Percentiles rank a stretch among this genome's conserved stretches.
Evolutionary conservation across 2,888 invertebrate genomes (phyloP).

Genomic region (Lottia scabra): DNA sequence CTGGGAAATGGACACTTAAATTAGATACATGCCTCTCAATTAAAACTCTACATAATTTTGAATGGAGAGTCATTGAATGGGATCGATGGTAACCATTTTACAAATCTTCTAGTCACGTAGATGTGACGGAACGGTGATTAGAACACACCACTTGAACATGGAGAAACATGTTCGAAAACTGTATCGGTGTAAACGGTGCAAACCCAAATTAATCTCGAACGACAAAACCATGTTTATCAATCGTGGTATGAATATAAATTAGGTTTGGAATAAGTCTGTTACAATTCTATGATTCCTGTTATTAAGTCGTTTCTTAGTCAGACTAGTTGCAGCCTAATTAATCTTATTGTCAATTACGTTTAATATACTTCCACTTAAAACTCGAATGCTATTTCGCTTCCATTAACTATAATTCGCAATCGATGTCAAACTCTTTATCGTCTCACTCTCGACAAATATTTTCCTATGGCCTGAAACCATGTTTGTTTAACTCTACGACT

Average conservation of each 20-base stretch:
- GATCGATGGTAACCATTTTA: conserved; percentile 2
- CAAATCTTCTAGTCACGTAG: background rate
- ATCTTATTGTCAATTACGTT: conserved; percentile 5
- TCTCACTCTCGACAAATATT: background rate
- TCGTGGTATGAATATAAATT: conserved; percentile 3
- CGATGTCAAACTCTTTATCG: background rate
- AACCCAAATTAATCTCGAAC: background rate
- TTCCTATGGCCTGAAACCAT: conserved; percentile 1
- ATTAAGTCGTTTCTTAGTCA: background rate
- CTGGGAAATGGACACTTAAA: background rate
- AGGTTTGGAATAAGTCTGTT: background rate
- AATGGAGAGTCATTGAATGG: background rate
- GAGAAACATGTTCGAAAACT: background rate
- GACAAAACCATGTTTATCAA: background rate
- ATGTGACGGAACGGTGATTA: background rate
- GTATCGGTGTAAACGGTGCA: background rate
- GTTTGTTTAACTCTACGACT: background rate
- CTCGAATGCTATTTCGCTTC: conserved; percentile 1
- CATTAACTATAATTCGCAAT: background rate
- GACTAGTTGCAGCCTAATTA: conserved; percentile 3
- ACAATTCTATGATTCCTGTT: background rate
- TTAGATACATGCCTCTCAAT: background rate
- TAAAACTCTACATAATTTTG: background rate
- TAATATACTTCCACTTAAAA: conserved; percentile 5
- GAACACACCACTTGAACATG: background rate